Evolutionary conservation across 2,888 invertebrate genomes (phyloP), one percentile per base, ranked within the genome.

Genomic region (Andrena bicolor): DNA sequence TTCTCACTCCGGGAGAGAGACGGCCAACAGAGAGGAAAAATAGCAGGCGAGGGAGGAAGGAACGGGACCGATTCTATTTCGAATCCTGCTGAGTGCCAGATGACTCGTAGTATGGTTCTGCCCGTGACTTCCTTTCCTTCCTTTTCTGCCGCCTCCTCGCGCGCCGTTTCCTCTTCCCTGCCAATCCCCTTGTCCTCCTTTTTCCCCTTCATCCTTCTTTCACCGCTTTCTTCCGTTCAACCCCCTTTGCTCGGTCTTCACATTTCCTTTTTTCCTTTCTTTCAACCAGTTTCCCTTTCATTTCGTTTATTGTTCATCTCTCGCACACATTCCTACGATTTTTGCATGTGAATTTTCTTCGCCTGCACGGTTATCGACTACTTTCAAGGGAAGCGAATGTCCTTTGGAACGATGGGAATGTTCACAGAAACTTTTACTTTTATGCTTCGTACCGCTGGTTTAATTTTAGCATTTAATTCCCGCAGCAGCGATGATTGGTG

Each of bases 1-100:
- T 85, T 85, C 79, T 81, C 76, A 74, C 77, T 76, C 76, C 58
- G 64, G 76, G 70, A 58, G 75, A 76, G 63, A 83, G 82, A 82
- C 64, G 72, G 58, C 51, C 64, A 65, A 84, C 71, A 66, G 73
- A 78, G 75, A 88, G 81, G 77, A 83, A 81, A 76, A 80, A 72
- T 63, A 69, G 65, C 63, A 30, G 26, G 65, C 26, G 72, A 26
- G 74, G 63, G 73, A 73, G 75, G 77, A 81, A 35, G 63, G 80
- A 76, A 84, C 66, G 71, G 82, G 82, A 88, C 89, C 83, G 90
- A 89, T 91, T 93, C 93, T 93, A 92, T 93, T 92, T 93, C 90
- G 89, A 93, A 93, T 91, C 88, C 90, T 89, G 92, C 90, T 91
- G 93, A 92, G 92, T 91, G 92, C 92, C 93, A 92, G 93, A 93